These are phyloP conservation scores for Acrossocheilus fasciatus DNA, from an alignment of 2,797 vertebrate genomes.

Conservation along the genomic window DNA sequence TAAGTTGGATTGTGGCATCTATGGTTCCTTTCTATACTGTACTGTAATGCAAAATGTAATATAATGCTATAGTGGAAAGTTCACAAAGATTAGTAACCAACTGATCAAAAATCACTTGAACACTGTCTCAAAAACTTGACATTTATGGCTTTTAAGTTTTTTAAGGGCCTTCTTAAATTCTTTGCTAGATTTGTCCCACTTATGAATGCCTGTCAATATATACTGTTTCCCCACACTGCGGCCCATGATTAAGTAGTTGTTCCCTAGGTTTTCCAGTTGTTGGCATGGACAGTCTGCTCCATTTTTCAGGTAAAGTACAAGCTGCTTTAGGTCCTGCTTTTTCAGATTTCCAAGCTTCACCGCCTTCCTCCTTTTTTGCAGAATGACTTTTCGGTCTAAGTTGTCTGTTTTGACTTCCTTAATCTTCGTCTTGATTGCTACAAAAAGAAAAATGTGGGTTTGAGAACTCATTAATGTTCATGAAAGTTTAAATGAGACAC, in stretches of 20 bases:
- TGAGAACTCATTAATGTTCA: background rate
- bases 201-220: conserved; percentile 94
- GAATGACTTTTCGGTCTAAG: conserved; percentile 87
- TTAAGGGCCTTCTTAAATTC: conserved; percentile 94
- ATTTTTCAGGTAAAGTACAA: conserved; percentile 93
- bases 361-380: conserved; percentile 88
- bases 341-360: conserved; percentile 87
- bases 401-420: conserved; percentile 92
- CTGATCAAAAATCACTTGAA: conserved; percentile 82
- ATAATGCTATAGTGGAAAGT: conserved; percentile 20
- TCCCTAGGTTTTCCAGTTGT: conserved; percentile 89
- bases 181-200: conserved; percentile 95
- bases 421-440: conserved; percentile 93
- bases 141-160: conserved; percentile 89
- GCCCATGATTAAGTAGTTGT: conserved; percentile 93
- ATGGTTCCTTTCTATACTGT: background rate
- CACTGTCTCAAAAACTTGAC: conserved; percentile 84
- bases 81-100: background rate
- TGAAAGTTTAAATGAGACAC: background rate
- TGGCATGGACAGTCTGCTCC: conserved; percentile 94
- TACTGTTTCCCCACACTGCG: conserved; percentile 92
- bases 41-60: conserved; percentile 6
- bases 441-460: conserved; percentile 32
- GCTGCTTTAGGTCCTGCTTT: conserved; percentile 88
- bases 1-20: background rate